A percentile compares a stretch with the other conserved stretches of the same genome.
Conservation (phyloP, 2,113 vertebrate genomes). For the Lathamus discolor region DNA sequence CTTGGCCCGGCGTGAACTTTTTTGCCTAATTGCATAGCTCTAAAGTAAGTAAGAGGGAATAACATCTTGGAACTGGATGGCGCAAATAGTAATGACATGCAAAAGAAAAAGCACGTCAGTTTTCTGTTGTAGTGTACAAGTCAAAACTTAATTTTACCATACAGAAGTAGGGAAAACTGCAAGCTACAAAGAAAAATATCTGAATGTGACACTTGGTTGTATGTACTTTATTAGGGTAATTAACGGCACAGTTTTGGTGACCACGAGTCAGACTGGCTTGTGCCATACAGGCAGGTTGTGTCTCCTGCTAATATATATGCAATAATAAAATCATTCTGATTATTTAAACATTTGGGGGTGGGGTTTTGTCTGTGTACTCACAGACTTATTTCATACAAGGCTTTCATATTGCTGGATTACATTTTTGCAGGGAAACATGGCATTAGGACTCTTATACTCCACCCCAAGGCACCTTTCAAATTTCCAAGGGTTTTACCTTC, state of each 20-base stretch:
- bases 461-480: background rate
- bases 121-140: background rate
- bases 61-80: background rate
- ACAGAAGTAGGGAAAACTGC: background rate
- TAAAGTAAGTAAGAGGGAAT: background rate
- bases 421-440: accelerated
- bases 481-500: background rate
- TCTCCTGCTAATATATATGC: background rate
- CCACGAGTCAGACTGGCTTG: background rate
- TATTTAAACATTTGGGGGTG: accelerated
- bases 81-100: background rate
- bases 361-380: background rate
- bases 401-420: background rate
- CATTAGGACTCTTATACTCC: background rate
- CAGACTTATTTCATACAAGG: background rate
- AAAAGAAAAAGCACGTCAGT: background rate
- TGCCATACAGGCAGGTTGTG: accelerated
- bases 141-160: background rate
- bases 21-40: background rate
- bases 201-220: accelerated
- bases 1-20: background rate
- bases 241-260: background rate
- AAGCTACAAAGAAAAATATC: background rate
- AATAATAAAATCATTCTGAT: background rate
- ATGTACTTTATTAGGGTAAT: background rate